Evolutionary conservation across 2,888 invertebrate genomes (phyloP).

Genomic region (Graphium colonna): DNA sequence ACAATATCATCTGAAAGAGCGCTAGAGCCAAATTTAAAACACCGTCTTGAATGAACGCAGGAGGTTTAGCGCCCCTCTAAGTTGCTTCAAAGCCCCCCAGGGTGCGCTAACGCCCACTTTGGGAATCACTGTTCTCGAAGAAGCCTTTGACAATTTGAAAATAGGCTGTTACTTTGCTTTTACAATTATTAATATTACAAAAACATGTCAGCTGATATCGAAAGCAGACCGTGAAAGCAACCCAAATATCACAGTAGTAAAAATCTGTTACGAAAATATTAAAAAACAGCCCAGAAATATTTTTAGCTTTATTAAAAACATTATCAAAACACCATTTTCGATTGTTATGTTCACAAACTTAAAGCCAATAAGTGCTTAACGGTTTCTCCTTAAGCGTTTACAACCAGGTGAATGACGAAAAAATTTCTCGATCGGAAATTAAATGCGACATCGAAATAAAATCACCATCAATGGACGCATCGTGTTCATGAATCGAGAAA

Average conservation of each 20-base stretch:
- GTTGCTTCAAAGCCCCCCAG: no score
- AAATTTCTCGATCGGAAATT: slow-evolving; percentile 12
- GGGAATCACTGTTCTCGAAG: no score
- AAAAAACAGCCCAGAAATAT: neutral
- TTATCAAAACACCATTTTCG: neutral
- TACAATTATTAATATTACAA: no score
- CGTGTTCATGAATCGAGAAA: slow-evolving; percentile 16
- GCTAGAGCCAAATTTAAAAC: no score
- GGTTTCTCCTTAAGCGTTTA: slow-evolving; percentile 9
- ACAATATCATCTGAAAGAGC: no score
- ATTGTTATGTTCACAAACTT: slow-evolving; percentile 5
- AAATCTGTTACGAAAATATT: neutral
- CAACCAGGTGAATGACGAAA: slow-evolving; percentile 7
- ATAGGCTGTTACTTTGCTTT: no score
- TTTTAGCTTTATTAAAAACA: neutral
- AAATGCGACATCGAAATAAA: slow-evolving; percentile 8
- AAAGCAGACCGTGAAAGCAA: neutral
- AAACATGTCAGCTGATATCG: neutral
- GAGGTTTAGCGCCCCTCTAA: no score
- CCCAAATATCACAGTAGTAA: neutral
- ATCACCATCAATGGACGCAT: slow-evolving; percentile 11
- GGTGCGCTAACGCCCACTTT: no score
- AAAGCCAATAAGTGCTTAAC: slow-evolving; percentile 16
- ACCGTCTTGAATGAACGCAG: no score
- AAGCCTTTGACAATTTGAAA: no score